These are phyloP conservation scores for Gnathonemus echidnorhynchus DNA, from an alignment of 2,113 vertebrate species.

Conservation along the genomic window DNA sequence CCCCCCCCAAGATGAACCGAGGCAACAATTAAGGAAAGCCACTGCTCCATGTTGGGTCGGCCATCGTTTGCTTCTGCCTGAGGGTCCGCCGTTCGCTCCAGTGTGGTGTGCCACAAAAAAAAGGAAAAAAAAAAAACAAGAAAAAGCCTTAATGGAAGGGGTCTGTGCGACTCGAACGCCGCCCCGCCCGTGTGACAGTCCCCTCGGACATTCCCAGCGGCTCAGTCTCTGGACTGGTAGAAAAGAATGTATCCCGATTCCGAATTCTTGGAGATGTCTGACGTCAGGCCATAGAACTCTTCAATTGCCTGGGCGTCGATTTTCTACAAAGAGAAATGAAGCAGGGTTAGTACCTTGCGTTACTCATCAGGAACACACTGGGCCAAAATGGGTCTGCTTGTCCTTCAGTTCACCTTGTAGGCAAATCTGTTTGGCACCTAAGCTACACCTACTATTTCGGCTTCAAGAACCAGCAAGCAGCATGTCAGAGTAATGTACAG, in stretches of 20 bases:
- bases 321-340: constrained; percentile 61
- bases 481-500: background rate
- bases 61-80: constrained; percentile 29
- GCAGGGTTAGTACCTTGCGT: background rate
- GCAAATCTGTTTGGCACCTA: background rate
- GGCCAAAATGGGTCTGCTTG: background rate
- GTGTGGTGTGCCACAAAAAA: constrained; percentile 44
- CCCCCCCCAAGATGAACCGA: background rate
- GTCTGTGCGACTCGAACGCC: constrained; percentile 33
- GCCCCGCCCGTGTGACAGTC: constrained; percentile 37
- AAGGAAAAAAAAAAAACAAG: background rate
- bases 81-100: constrained; percentile 29
- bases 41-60: constrained; percentile 18
- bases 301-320: constrained; percentile 87
- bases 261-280: constrained; percentile 91
- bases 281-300: constrained; percentile 88
- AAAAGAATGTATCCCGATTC: constrained; percentile 89
- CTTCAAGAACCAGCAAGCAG: background rate
- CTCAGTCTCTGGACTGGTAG: constrained; percentile 88
- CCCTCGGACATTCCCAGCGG: constrained; percentile 15
- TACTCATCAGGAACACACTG: background rate
- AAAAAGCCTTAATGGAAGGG: constrained; percentile 35
- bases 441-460: background rate
- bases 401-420: background rate
- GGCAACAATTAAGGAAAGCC: background rate